Evolutionary conservation across 2,113 vertebrate species (phyloP).

Genomic region (Furnarius figulus): DNA sequence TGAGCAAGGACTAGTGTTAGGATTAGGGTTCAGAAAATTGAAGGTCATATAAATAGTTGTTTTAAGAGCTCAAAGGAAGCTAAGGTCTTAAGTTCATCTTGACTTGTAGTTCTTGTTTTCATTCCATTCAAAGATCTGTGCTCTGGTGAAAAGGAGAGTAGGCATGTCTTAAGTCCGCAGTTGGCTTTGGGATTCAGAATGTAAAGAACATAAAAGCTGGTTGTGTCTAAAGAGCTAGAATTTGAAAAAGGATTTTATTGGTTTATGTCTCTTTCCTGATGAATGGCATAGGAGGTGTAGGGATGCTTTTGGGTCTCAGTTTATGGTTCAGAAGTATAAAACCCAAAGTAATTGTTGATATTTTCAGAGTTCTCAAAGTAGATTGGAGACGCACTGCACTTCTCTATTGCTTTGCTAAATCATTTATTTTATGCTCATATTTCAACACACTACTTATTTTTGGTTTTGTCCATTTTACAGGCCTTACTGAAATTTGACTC

Average conservation of each 20-base stretch:
- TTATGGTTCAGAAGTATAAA: not conserved
- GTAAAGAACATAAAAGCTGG: not conserved
- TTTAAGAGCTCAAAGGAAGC: not conserved
- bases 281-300: not conserved
- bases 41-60: not conserved
- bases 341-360: not conserved
- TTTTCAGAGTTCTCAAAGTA: not conserved
- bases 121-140: not conserved
- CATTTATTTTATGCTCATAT: not conserved
- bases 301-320: not conserved
- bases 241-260: not conserved
- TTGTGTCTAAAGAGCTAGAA: not conserved
- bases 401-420: not conserved
- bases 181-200: not conserved
- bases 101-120: not conserved
- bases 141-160: not conserved
- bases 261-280: not conserved
- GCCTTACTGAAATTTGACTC: constrained; percentile 65
- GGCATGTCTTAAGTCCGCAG: not conserved
- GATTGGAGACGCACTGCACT: not conserved
- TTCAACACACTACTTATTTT: not conserved
- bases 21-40: not conserved
- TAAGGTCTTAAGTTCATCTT: not conserved
- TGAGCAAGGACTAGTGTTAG: not conserved
- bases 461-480: constrained; percentile 55